Evolutionary conservation across 1,140 invertebrate species (phyloP), one percentile per base, ranked within the genome.

Genomic region (Brachionus sp.): DNA sequence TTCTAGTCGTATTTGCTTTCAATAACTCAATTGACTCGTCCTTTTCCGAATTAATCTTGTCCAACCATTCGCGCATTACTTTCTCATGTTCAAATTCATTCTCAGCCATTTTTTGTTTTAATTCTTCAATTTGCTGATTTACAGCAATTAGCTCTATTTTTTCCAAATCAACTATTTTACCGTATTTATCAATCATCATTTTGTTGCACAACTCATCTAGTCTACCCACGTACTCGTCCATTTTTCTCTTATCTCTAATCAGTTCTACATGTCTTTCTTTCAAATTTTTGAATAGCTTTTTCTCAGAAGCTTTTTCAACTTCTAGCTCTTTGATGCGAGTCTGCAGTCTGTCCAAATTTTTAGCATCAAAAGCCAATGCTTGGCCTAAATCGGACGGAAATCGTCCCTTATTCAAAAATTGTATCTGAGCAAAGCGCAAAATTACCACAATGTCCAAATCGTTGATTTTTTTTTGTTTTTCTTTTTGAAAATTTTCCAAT

Each of bases 401-500:
- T 5, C 89, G 85, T 0, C 85, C 85, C 7, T 90, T 89, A 2
- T 90, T 85, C 44, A 92, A 90, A 85, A 92, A 89, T 86, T 93
- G 91, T 35, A 93, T 86, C 86, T 93, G 93, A 86, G 92, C 90
- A 77, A 93, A 88, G 80, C 91, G 91, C 53, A 93, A 84, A 9
- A 92, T 88, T 0, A 92, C 90, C 12, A 91, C 91, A 3, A 92
- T 88, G 77, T 92, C 89, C 0, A 93, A 90, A 82, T 93, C 90
- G 85, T 94, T 94, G 70, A 94, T 86, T 85, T 91, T 91, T 35
- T 88, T 86, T 85, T 93, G 93, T 84, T 93, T 93, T 84, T 93
- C 91, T 53, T 90, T 88, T 92, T 93, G 77, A 35, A 89, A 89
- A 16, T 87, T 88, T 82, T 89, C 89, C 7, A 89, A 83, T 62